A percentile compares a stretch with the other conserved stretches of the same genome.
Conservation (phyloP, 2,888 invertebrate species). For the Lamproptera curius region DNA sequence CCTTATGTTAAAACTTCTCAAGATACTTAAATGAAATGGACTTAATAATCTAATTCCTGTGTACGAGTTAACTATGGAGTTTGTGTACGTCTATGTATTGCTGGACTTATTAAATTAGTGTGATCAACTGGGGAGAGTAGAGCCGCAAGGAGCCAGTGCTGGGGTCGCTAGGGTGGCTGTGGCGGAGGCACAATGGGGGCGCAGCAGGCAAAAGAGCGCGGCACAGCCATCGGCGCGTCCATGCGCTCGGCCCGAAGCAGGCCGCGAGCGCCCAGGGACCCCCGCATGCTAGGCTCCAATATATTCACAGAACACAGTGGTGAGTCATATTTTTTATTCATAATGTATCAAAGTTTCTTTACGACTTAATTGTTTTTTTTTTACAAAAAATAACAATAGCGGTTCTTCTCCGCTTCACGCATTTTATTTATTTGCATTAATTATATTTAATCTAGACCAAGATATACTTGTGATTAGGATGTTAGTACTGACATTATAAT, state of each 20-base stretch:
- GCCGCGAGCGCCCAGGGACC: conserved; percentile 88
- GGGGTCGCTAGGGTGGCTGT: conserved; percentile 85
- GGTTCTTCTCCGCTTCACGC: not conserved
- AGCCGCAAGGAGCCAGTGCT: conserved; percentile 29
- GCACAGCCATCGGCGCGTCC: conserved; percentile 84
- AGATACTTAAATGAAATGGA: conserved; percentile 11
- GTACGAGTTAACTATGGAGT: conserved; percentile 37
- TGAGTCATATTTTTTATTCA: conserved; percentile 69
- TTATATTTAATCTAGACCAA: too few species aligned
- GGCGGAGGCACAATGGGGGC: conserved; percentile 85
- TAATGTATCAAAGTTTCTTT: not conserved
- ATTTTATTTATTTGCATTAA: too few species aligned
- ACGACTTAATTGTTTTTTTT: not conserved
- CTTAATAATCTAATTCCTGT: conserved; percentile 15
- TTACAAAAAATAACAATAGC: not conserved
- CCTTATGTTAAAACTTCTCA: not conserved
- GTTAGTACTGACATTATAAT: not conserved
- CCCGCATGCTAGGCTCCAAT: conserved; percentile 90
- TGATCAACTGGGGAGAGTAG: conserved; percentile 33
- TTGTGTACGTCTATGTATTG: conserved; percentile 42
- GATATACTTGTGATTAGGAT: not conserved
- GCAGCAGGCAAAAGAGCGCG: conserved; percentile 95
- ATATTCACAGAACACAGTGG: conserved; percentile 97
- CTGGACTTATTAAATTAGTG: conserved; percentile 57
- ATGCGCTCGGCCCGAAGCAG: conserved; percentile 86